Evolutionary conservation across 1,140 invertebrate species (phyloP), one percentile per base, ranked within the genome.

Genomic region (Planococcus citri): DNA sequence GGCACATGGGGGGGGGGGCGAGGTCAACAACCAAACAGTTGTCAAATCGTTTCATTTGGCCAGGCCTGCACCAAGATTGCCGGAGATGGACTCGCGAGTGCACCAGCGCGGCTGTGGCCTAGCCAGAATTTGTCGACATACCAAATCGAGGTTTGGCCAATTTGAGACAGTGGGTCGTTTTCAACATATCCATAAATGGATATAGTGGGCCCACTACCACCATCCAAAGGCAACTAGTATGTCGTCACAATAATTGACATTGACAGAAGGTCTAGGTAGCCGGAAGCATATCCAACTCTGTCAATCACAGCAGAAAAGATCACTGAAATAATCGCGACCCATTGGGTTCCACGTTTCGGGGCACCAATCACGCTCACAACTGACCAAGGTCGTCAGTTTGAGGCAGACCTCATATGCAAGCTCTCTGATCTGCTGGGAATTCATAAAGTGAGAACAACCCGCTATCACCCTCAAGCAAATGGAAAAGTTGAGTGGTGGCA

Each of bases 311-410:
- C 78, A 20, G 75, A 78, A 58, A 4, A 17, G 17, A 51, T 33
- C 12, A 12, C 29, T 33, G 29, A 33, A 33, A 33, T 33, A 3
- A 12, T 33, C 3, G 29, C 29, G 12, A 70, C 41, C 0, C 27
- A 60, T 2, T 79, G 77, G 76, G 74, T 80, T 10, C 33, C 75
- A 1, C 72, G 77, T 9, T 82, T 77, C 72, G 79, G 80, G 0
- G 29, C 71, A 1, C 78, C 78, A 4, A 1, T 21, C 0, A 61
- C 25, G 6, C 75, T 82, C 4, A 80, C 76, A 0, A 79, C 78
- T 0, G 80, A 83, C 69, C 76, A 72, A 74, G 75, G 76, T 0
- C 33, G 72, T 1, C 78, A 80, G 72, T 80, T 80, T 60, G 76
- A 79, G 64, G 73, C 73, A 0, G 22, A 37, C 0, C 10, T 69